Evolutionary conservation across 2,797 vertebrate species (phyloP).

Genomic region (Hirundo rustica): DNA sequence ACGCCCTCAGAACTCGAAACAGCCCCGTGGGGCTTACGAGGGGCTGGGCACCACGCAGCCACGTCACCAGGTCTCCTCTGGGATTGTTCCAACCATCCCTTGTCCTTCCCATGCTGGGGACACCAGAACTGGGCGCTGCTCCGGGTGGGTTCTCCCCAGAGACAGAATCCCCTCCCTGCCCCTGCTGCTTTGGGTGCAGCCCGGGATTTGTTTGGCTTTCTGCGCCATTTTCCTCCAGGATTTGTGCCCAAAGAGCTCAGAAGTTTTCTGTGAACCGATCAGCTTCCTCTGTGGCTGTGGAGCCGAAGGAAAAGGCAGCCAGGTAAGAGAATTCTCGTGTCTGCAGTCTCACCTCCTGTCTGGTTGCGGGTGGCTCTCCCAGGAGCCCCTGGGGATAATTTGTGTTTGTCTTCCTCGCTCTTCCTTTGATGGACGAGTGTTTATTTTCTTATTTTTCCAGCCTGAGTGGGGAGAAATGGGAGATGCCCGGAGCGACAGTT

Average conservation of each 20-base stretch:
- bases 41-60: no score
- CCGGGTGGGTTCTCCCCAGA: background rate
- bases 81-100: no score
- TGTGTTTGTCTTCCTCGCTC: background rate
- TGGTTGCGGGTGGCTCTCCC: background rate
- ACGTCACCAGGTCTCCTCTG: background rate
- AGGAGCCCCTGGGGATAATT: background rate
- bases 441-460: slow-evolving; percentile 19
- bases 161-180: background rate
- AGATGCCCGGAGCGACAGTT: background rate
- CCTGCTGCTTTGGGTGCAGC: background rate
- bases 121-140: background rate
- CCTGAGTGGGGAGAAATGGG: background rate
- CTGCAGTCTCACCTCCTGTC: background rate
- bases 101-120: background rate
- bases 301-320: background rate
- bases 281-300: background rate
- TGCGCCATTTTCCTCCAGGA: background rate
- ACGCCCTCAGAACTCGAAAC: no score
- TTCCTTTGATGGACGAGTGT: background rate
- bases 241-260: background rate
- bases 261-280: background rate
- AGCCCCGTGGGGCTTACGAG: no score
- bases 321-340: background rate
- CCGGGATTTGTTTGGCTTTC: background rate